Conservation (phyloP, 2,888 invertebrate genomes). For the Muschampia staudingeri region DNA sequence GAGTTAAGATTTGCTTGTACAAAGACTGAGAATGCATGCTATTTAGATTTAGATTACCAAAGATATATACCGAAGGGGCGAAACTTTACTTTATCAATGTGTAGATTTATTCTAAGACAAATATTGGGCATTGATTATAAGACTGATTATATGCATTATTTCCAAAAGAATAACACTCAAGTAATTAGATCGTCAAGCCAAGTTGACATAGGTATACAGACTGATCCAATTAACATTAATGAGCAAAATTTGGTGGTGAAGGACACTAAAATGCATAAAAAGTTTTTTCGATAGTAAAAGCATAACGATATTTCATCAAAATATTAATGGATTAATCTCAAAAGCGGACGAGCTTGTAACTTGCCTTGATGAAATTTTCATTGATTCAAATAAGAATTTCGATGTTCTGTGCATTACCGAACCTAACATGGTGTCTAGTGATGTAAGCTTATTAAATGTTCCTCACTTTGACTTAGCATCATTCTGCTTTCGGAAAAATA, state of each 20-base stretch:
- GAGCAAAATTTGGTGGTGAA: not conserved
- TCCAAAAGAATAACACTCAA: not conserved
- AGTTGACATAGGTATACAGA: constrained; percentile 1
- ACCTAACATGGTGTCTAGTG: not conserved
- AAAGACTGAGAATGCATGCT: not conserved
- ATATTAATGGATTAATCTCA: not conserved
- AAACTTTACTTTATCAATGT: not conserved
- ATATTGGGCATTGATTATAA: not conserved
- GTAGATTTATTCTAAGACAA: not conserved
- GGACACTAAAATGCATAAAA: not conserved
- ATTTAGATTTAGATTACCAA: constrained; percentile 7
- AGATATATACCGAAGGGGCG: constrained; percentile 18
- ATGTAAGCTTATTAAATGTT: not conserved
- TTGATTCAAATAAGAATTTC: not conserved
- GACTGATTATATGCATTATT: not conserved
- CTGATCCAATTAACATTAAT: not conserved
- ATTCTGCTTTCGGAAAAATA: not conserved
- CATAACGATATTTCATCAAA: constrained; percentile 10
- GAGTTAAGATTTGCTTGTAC: constrained; percentile 28
- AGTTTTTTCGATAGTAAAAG: not conserved
- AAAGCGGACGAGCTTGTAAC: constrained; percentile 7
- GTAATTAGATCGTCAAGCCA: not conserved
- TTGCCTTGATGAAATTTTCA: not conserved
- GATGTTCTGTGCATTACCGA: not conserved
- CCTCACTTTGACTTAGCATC: not conserved